These are phyloP conservation scores for Bombylius discolor DNA, from an alignment of 2,888 invertebrate genomes.

Conservation along the genomic window DNA sequence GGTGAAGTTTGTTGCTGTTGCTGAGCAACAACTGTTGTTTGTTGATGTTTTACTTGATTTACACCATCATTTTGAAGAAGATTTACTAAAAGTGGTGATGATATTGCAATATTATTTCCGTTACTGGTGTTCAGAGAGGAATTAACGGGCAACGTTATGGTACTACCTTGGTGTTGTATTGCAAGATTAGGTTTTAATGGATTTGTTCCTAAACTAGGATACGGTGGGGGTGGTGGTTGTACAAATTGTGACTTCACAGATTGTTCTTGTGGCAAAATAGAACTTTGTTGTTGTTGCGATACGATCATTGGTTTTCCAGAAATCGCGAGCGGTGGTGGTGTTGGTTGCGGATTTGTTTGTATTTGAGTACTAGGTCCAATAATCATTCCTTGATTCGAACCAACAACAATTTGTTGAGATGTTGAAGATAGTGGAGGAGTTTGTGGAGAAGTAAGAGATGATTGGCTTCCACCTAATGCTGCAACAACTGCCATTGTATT, in stretches of 20 bases:
- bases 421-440: not conserved
- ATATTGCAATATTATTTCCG: slow-evolving; percentile 53
- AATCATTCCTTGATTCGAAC: not conserved
- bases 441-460: not conserved
- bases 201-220: slow-evolving; percentile 24
- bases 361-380: not conserved
- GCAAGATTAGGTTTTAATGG: slow-evolving; percentile 4
- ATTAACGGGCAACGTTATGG: slow-evolving; percentile 7
- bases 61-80: slow-evolving; percentile 71
- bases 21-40: slow-evolving; percentile 3
- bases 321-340: slow-evolving; percentile 10
- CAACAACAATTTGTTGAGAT: not conserved
- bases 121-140: not conserved
- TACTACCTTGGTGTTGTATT: slow-evolving; percentile 3
- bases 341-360: not conserved
- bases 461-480: slow-evolving; percentile 8
- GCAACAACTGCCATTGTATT: slow-evolving; percentile 39
- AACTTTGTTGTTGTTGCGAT: not conserved
- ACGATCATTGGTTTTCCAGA: slow-evolving; percentile 4
- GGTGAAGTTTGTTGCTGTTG: slow-evolving; percentile 14
- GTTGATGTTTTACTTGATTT: slow-evolving; percentile 22
- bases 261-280: slow-evolving; percentile 6
- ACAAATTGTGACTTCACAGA: slow-evolving; percentile 28
- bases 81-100: slow-evolving; percentile 82
- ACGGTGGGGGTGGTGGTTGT: slow-evolving; percentile 31